phyloP scores from a whole-genome alignment of 2,113 vertebrate species.

The Podarcis raffonei region DNA sequence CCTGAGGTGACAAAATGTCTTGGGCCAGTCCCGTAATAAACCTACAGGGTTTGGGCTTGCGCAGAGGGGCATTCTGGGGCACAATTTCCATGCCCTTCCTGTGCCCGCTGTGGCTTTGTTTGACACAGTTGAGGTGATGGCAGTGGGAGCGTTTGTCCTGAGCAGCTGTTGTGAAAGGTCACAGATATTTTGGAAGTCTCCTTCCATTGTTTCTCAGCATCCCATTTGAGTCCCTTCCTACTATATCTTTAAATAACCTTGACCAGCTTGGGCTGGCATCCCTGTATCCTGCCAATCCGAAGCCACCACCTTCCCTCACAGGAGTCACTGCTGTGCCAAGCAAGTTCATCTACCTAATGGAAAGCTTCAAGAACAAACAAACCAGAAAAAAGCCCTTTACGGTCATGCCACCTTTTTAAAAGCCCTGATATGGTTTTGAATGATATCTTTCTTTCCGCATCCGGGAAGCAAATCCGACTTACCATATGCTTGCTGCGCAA shows the following conservation, averaged over 20 bases:
- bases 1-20: too few species aligned
- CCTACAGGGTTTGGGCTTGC: background rate
- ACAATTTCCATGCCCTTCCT: background rate
- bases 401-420: background rate
- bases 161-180: constrained; percentile 38
- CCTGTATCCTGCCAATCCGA: background rate
- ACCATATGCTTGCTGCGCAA: background rate
- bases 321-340: background rate
- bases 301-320: background rate
- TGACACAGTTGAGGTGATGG: background rate
- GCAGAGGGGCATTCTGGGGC: background rate
- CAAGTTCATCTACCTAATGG: background rate
- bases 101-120: background rate
- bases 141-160: background rate
- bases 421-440: background rate
- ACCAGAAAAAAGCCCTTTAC: background rate
- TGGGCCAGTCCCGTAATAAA: too few species aligned
- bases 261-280: background rate
- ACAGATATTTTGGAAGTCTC: constrained; percentile 22
- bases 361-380: background rate
- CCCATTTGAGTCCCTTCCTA: background rate
- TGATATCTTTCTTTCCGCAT: background rate
- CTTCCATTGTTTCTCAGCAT: constrained; percentile 12
- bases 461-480: background rate
- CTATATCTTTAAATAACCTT: constrained; percentile 23